Percentiles rank a stretch among this genome's conserved stretches.
Evolutionary conservation across 2,888 invertebrate genomes (phyloP).

Genomic region (Ornithoptera alexandrae): DNA sequence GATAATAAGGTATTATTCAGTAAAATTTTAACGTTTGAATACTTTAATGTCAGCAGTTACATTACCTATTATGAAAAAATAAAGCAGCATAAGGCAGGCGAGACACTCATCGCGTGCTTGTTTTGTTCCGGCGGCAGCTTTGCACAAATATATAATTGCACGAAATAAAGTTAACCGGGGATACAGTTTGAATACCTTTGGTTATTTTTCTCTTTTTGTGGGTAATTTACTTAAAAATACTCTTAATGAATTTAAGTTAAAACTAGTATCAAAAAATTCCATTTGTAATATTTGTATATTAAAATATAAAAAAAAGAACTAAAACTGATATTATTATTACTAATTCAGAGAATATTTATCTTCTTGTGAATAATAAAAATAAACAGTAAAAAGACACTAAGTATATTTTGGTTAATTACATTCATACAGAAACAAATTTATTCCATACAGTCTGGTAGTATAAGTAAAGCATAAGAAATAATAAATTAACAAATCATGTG

Average conservation of each 20-base stretch:
- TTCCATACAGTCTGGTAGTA: too few species aligned
- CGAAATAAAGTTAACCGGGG: conserved; percentile 48
- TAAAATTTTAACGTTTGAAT: too few species aligned
- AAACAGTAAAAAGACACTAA: too few species aligned
- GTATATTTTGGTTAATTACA: too few species aligned
- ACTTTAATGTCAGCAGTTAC: conserved; percentile 13
- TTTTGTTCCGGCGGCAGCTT: conserved; percentile 70
- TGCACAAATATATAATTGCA: conserved; percentile 62
- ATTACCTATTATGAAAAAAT: conserved; percentile 8
- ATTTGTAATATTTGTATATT: background rate
- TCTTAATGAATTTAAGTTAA: background rate
- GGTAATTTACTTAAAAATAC: background rate
- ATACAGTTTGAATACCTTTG: conserved; percentile 61
- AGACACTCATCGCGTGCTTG: conserved; percentile 64
- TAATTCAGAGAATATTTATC: background rate
- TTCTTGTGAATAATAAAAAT: too few species aligned
- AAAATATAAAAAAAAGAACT: background rate
- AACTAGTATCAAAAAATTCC: background rate
- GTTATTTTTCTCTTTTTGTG: background rate
- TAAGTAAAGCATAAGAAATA: too few species aligned
- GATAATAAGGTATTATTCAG: too few species aligned
- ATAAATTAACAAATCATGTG: too few species aligned
- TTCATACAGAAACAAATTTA: too few species aligned
- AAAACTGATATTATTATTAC: background rate
- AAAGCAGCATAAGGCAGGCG: conserved; percentile 67